Evolutionary conservation across 2,888 invertebrate species (phyloP), one percentile per base, ranked within the genome.

Genomic region (Horisme vitalbata): DNA sequence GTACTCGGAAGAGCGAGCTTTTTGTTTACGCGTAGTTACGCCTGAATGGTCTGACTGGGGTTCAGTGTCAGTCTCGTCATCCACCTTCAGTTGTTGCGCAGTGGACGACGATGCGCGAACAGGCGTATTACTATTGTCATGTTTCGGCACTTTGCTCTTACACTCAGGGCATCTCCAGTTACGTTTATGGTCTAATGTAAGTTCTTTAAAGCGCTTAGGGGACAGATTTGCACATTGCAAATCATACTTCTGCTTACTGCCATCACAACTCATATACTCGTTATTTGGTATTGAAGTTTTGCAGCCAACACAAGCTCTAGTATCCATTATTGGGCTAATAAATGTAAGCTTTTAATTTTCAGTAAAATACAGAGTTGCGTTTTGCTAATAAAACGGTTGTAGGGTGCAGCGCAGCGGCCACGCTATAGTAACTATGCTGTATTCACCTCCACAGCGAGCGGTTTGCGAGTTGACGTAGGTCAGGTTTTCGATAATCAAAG

Each of bases 171-270:
- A 28, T 30, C 37, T 37, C 30, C 37, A 28, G 2, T 30, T 20
- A 12, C 20, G 30, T n/a, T 13, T 30, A 21, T 10, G n/a, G n/a
- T n/a, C n/a, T n/a, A n/a, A n/a, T 4, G 1, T 12, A 13, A 37
- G 12, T 9, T 18, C 13, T 8, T 12, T 37, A 21, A 21, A 37
- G 21, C 37, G 37, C 30, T 37, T 37, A 13, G 37, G 28, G n/a
- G 37, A 37, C 6, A 37, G 30, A n/a, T 37, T 30, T 1, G 37
- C 28, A 10, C 37, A 37, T 9, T 37, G 36, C 11, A 37, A 23
- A n/a, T 37, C 36, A 27, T 37, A 37, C 12, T 27, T 27, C 8
- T 37, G 27, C 7, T 37, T 37, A 8, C 36, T 27, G 20, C 36
- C 27, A 11, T 18, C n/a, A 18, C 27, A 37, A 8, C 3, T 27